Evolutionary conservation across 2,797 vertebrate species (phyloP).

Genomic region (Arctocebus calabarensis): DNA sequence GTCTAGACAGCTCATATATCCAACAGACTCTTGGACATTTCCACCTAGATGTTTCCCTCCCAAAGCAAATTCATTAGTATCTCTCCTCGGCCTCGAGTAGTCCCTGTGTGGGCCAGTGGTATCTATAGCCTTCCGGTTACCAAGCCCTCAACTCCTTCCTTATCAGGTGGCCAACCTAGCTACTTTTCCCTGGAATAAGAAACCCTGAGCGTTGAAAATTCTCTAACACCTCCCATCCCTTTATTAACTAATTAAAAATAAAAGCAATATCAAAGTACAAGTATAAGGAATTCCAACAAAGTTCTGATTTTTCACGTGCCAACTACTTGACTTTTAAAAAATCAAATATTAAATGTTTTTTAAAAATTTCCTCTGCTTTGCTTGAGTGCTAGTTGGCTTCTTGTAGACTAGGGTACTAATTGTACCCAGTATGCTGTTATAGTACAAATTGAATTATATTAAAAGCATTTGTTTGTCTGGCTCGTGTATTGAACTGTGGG

Average conservation of each 20-base stretch:
- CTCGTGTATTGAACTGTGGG: neutral
- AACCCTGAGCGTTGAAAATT: slow-evolving; percentile 3
- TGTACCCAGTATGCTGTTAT: neutral
- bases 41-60: slow-evolving; percentile 48
- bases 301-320: neutral
- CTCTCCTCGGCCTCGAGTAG: neutral
- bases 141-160: neutral
- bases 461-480: neutral
- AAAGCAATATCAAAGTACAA: neutral
- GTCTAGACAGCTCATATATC: neutral
- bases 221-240: neutral
- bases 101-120: neutral
- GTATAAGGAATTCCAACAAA: neutral
- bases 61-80: neutral
- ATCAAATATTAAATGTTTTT: neutral
- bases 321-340: slow-evolving; percentile 7
- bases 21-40: slow-evolving; percentile 1
- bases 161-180: neutral
- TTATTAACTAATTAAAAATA: slow-evolving; percentile 46
- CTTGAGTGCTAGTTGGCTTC: neutral
- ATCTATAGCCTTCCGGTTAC: neutral
- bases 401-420: neutral
- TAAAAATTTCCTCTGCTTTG: neutral
- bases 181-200: slow-evolving; percentile 30
- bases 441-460: neutral